A percentile compares a stretch with the other conserved stretches of the same genome.
These are phyloP conservation scores for Sebastes schlegelii DNA, from an alignment of 2,113 vertebrate genomes.

Conservation along the genomic window DNA sequence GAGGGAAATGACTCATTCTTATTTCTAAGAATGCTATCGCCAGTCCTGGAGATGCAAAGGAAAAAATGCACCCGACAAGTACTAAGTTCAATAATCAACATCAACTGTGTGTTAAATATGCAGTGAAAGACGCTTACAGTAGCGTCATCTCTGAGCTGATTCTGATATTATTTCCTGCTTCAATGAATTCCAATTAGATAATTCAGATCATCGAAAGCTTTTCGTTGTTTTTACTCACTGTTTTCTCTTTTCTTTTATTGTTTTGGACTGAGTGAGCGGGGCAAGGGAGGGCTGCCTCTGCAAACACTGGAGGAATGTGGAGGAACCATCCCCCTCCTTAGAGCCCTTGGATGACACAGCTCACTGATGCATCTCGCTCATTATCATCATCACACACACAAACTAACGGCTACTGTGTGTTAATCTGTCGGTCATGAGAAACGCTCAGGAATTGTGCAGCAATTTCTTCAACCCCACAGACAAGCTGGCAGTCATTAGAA, in stretches of 20 bases:
- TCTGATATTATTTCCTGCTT: constrained; percentile 7
- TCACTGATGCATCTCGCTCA: constrained; percentile 93
- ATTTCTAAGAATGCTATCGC: not conserved
- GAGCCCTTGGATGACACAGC: constrained; percentile 89
- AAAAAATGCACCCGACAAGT: not conserved
- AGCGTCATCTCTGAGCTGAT: not conserved
- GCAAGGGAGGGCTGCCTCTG: constrained; percentile 66
- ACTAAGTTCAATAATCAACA: not conserved
- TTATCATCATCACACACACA: constrained; percentile 86
- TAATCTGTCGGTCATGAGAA: constrained; percentile 77
- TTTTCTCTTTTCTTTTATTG: constrained; percentile 22
- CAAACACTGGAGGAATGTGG: constrained; percentile 74
- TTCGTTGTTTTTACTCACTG: constrained; percentile 45
- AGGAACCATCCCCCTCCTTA: constrained; percentile 55
- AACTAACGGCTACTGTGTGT: constrained; percentile 55
- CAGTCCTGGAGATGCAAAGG: not conserved
- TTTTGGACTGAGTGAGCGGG: constrained; percentile 47
- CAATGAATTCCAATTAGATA: not conserved
- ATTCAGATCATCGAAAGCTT: constrained; percentile 29
- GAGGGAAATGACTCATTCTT: too few species aligned
- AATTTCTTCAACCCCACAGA: constrained; percentile 1
- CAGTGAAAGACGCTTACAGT: not conserved
- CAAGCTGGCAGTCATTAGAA: constrained; percentile 1
- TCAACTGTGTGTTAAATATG: not conserved
- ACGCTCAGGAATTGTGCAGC: constrained; percentile 15